phyloP scores from a whole-genome alignment of 37 sponge, comb jelly and placozoan species.

The Chondrilla cf. caribensis region DNA sequence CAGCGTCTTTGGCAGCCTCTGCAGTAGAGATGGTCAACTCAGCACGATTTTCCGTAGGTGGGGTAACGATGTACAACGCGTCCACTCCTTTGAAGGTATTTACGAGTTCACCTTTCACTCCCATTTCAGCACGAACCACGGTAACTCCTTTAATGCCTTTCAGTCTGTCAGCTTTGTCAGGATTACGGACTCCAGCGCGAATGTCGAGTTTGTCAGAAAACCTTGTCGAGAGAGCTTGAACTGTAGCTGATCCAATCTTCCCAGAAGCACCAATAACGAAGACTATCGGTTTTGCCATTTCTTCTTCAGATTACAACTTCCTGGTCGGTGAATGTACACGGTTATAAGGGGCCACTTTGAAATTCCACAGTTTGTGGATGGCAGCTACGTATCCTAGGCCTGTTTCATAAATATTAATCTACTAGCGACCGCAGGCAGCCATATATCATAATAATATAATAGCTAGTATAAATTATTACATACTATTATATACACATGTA shows the following conservation, averaged over 20 bases:
- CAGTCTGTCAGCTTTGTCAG: slow-evolving; percentile 57
- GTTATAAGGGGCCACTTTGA: too few relatives aligned
- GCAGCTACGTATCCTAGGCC: too few relatives aligned
- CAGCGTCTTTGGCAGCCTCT: slow-evolving; percentile 53
- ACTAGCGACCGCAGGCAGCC: too few relatives aligned
- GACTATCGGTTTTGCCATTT: slow-evolving; percentile 12
- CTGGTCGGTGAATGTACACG: too few relatives aligned
- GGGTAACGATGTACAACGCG: slow-evolving; percentile 62
- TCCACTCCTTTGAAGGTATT: slow-evolving; percentile 46
- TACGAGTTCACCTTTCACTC: slow-evolving; percentile 26
- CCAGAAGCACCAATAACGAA: slow-evolving; percentile 51
- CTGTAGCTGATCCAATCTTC: slow-evolving; percentile 51
- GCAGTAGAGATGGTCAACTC: slow-evolving; percentile 39
- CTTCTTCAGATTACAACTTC: neutral
- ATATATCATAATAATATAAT: too few relatives aligned
- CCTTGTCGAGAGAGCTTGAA: slow-evolving; percentile 34
- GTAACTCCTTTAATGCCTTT: slow-evolving; percentile 32
- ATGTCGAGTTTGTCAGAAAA: slow-evolving; percentile 59
- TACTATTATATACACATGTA: too few relatives aligned
- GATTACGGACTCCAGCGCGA: slow-evolving; percentile 55
- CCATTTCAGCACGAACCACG: slow-evolving; percentile 49
- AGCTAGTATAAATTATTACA: too few relatives aligned
- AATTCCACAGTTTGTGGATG: too few relatives aligned
- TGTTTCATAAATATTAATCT: too few relatives aligned
- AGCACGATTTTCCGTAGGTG: slow-evolving; percentile 40